Conservation (phyloP, 1,140 invertebrate species). For the Drosophila asahinai region DNA sequence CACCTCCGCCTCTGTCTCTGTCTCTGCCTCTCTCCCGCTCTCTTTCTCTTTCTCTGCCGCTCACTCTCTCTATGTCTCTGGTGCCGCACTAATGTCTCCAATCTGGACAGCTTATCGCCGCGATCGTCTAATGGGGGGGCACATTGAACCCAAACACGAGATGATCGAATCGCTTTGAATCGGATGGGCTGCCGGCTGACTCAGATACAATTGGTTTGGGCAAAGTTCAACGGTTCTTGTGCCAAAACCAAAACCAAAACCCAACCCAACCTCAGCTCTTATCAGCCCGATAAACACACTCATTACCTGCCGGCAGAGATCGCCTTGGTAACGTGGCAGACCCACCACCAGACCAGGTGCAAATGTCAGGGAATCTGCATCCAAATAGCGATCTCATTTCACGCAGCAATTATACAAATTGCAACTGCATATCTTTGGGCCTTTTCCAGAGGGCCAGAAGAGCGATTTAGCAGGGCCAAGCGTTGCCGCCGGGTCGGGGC, state of each 20-base stretch:
- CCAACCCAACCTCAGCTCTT: constrained; percentile 1
- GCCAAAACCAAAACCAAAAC: background rate
- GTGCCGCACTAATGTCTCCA: constrained; percentile 8
- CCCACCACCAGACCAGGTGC: constrained; percentile 5
- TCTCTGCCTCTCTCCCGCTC: background rate
- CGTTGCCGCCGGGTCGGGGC: background rate
- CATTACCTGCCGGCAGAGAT: constrained; percentile 5
- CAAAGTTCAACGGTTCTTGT: constrained; percentile 21
- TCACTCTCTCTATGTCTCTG: background rate
- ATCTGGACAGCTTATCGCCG: constrained; percentile 29
- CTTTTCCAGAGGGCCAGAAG: background rate
- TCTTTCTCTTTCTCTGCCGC: background rate
- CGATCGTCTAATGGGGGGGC: constrained; percentile 17
- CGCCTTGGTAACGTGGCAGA: constrained; percentile 18
- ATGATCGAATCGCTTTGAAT: constrained; percentile 4
- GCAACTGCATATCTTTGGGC: background rate
- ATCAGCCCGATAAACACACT: constrained; percentile 7
- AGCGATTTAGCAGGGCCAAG: constrained; percentile 19
- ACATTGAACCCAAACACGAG: constrained; percentile 44
- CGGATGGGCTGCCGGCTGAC: constrained; percentile 5
- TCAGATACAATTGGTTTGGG: constrained; percentile 7
- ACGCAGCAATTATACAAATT: constrained; percentile 27
- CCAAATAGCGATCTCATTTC: constrained; percentile 27
- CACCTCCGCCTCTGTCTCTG: background rate
- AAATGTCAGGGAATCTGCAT: constrained; percentile 42